Evolutionary conservation across 2,113 vertebrate species (phyloP), one percentile per base, ranked within the genome.

Genomic region (Eretmochelys imbricata): DNA sequence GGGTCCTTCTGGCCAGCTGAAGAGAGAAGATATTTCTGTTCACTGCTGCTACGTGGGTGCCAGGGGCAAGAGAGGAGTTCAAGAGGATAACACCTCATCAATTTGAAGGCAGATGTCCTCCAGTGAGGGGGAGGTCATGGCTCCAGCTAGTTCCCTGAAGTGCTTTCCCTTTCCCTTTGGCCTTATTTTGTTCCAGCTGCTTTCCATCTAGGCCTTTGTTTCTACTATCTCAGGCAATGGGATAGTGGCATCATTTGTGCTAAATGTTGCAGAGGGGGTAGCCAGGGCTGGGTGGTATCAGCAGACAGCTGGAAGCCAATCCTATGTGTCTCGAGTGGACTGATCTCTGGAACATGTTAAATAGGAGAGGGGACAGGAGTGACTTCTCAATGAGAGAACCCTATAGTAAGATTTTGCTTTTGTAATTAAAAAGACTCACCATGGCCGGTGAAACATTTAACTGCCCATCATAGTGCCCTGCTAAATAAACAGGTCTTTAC

Each of bases 21-120:
- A 46, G 85, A 86, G 89, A 82, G 10, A 84, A 91, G 22, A 2
- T 93, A 38, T 94, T 97, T 51, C 89, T 96, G 89, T 84, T 78
- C 69, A 62, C 69, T 85, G 51, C 24, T 84, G 38, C n/a, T 85
- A 20, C 42, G 95, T 89, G 49, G 27, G 46, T 17, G 16, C 29
- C 80, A 95, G 87, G 95, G 92, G 50, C 1, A 4, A 42, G 31
- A 88, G 51, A 80, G 50, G n/a, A 84, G 49, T 81, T 12, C 3
- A 79, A 42, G 55, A 92, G 5, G 46, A 51, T 92, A 87, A 49
- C 72, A 83, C 8, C 86, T 93, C n/a, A 84, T 54, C 31, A 80
- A 7, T 62, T 62, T 62, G 29, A 27, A 89, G 29, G 90, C 19
- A 24, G 89, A 87, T 76, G 80, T 90, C n/a, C 89, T 62, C 57